A percentile compares a stretch with the other conserved stretches of the same genome.
phyloP scores from a whole-genome alignment of 2,797 vertebrate species.

The Poeciliopsis presidionis region DNA sequence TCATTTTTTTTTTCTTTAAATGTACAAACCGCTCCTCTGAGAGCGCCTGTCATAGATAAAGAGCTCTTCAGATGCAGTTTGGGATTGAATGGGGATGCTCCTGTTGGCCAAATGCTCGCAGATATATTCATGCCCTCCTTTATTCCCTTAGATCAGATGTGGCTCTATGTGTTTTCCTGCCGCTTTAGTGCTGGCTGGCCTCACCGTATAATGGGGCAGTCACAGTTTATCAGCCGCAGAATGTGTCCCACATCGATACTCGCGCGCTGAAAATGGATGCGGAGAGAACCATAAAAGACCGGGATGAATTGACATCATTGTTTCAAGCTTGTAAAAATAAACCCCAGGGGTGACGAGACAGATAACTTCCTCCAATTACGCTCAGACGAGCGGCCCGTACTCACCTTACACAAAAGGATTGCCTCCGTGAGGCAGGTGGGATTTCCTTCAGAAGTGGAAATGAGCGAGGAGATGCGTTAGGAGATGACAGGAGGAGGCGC shows the following conservation, averaged over 20 bases:
- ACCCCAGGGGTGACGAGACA: conserved; percentile 23
- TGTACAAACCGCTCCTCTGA: conserved; percentile 37
- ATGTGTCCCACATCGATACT: conserved; percentile 57
- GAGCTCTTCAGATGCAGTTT: conserved; percentile 43
- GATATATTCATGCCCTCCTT: conserved; percentile 36
- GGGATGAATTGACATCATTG: conserved; percentile 44
- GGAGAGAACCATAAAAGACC: conserved; percentile 40
- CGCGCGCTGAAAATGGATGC: conserved; percentile 33
- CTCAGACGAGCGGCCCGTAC: conserved; percentile 2
- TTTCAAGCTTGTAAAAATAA: conserved; percentile 39
- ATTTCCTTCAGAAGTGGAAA: conserved; percentile 60
- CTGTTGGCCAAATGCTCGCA: conserved; percentile 9
- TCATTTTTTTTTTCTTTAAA: conserved; percentile 30
- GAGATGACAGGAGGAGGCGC: conserved; percentile 54
- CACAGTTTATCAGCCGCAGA: conserved; percentile 53
- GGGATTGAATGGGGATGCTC: conserved; percentile 39
- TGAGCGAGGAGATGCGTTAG: conserved; percentile 38
- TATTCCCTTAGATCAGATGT: conserved; percentile 26
- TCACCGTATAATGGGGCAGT: background rate
- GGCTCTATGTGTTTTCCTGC: conserved; percentile 5
- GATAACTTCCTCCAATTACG: conserved; percentile 44
- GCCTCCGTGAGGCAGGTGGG: conserved; percentile 25
- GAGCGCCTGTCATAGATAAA: conserved; percentile 58
- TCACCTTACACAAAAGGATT: conserved; percentile 1
- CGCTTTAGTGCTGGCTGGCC: conserved; percentile 23